Conservation (phyloP, 2,113 vertebrate species). For the Thamnaconus septentrionalis region DNA sequence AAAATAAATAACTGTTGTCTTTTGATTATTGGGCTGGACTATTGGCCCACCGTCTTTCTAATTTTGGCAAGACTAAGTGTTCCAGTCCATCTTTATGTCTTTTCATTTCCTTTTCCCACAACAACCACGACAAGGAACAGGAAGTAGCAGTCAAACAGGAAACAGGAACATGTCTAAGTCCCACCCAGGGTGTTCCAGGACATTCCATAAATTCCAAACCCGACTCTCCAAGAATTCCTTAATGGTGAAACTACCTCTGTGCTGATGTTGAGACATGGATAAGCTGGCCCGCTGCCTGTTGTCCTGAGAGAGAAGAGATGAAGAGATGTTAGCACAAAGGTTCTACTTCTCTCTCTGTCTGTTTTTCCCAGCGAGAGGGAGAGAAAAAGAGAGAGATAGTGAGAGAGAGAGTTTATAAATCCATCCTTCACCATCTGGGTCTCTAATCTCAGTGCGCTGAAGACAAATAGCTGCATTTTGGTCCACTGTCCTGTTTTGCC, state of each 20-base stretch:
- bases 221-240: conserved; percentile 12
- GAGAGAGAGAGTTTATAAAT: conserved; percentile 22
- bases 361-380: conserved; percentile 8
- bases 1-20: no score
- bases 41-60: no score
- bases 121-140: conserved; percentile 13
- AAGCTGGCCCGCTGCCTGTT: conserved; percentile 1
- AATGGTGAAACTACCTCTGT: conserved; percentile 5
- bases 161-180: conserved; percentile 6
- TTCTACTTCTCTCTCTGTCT: background rate
- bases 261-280: conserved; percentile 25
- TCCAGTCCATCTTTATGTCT: no score
- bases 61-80: no score
- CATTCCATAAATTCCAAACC: conserved; percentile 50
- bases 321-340: background rate
- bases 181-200: conserved; percentile 55
- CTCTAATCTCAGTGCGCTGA: conserved; percentile 34
- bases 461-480: conserved; percentile 14
- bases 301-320: conserved; percentile 29
- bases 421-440: conserved; percentile 41
- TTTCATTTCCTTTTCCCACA: background rate
- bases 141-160: conserved; percentile 56
- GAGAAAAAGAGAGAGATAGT: conserved; percentile 14
- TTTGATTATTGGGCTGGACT: no score
- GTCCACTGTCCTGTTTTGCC: conserved; percentile 19